Base-by-base conservation (phyloP, 1,140 invertebrate genomes). In the Geopemphigus sp. region DNA sequence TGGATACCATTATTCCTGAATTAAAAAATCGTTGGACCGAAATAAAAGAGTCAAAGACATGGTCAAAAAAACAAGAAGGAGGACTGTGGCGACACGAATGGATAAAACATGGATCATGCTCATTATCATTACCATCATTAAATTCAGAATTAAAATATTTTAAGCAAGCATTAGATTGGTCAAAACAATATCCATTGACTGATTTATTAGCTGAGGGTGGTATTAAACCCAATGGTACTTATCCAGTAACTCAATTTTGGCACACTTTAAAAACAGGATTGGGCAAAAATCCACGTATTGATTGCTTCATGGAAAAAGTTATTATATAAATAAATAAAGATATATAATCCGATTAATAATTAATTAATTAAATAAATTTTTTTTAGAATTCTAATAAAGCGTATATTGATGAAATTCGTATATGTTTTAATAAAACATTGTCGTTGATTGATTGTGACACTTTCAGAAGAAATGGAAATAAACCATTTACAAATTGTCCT, bases 61-160 rank as follows among this genome's bases (percentile, higher is more conserved):
- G 70, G 68, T 17, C 56, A 26, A 88, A 84, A 82, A 85, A 87
- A 86, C 32, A 50, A 26, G 63, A 81, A 24, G 56, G 59, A 82
- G 87, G 88, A 11, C 87, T 95, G 11, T 95, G 93, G 94, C 86
- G 89, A 81, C 93, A 95, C 81, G 94, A 95, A 84, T 95, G 93
- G 93, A 84, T 87, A 1, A 95, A 95, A 83, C 94, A 95, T 84
- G 94, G 93, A 0, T 93, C 93, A 0, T 95, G 94, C 83, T 92
- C 93, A 19, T 86, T 89, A 0, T 82, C 84, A 11, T 81, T 94
- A 3, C 85, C 88, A n/a, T 63, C 83, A 11, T 84, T 95, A 1
- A 87, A 90, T 82, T 89, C 86, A 10, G 90, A 94, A 83, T 83
- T 88, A 0, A 93, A 93, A 83, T 95, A 94, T 84, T 95, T 95